phyloP scores from a whole-genome alignment of 2,888 invertebrate species.

The Odontocolon sp. region DNA sequence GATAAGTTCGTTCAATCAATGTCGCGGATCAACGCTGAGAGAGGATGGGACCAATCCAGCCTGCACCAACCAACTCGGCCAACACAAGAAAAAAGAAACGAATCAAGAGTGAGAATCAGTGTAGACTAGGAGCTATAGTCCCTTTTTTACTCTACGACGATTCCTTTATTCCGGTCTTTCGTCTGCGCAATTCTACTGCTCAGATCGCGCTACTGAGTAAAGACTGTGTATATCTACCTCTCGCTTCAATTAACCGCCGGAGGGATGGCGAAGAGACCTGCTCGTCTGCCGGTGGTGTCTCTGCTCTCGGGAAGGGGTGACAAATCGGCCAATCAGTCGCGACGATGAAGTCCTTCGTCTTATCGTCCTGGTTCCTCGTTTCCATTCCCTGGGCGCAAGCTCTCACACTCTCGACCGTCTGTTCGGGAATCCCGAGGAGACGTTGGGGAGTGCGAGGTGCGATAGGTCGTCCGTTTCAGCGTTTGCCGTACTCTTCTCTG shows the following conservation, averaged over 20 bases:
- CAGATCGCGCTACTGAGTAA: slow-evolving; percentile 26
- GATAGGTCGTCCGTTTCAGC: background rate
- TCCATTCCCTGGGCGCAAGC: slow-evolving; percentile 30
- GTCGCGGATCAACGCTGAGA: slow-evolving; percentile 70
- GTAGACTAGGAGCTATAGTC: background rate
- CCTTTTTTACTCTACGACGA: background rate
- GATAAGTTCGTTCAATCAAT: slow-evolving; percentile 71
- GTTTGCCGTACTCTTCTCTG: background rate
- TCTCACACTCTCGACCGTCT: background rate
- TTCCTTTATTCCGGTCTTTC: slow-evolving; percentile 14
- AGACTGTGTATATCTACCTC: slow-evolving; percentile 50
- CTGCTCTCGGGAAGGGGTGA: slow-evolving; percentile 66
- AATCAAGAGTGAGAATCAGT: slow-evolving; percentile 33
- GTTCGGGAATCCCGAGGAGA: slow-evolving; percentile 41
- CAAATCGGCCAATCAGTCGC: slow-evolving; percentile 78
- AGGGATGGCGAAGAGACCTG: slow-evolving; percentile 48
- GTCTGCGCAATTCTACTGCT: slow-evolving; percentile 2
- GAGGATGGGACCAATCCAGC: slow-evolving; percentile 51
- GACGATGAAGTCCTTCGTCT: slow-evolving; percentile 77
- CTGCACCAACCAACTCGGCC: slow-evolving; percentile 31
- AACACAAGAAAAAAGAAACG: slow-evolving; percentile 53
- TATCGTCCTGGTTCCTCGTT: slow-evolving; percentile 66
- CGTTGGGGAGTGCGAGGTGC: background rate
- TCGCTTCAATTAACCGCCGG: slow-evolving; percentile 74
- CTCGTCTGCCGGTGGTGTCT: slow-evolving; percentile 58